These are phyloP conservation scores for Camptogramma bilineatum DNA, from an alignment of 2,888 invertebrate species.

Conservation along the genomic window DNA sequence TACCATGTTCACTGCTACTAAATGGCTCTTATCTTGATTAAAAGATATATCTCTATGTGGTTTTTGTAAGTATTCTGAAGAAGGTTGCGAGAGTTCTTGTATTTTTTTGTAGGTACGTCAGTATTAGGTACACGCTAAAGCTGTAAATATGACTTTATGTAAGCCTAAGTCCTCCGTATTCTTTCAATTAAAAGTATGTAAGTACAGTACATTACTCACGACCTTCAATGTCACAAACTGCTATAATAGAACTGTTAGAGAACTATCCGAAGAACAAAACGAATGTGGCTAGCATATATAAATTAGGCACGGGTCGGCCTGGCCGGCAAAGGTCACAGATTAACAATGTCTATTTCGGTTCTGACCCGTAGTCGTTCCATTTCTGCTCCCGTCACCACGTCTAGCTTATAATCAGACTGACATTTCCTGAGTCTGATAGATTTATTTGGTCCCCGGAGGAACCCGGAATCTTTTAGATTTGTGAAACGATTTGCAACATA, in stretches of 20 bases:
- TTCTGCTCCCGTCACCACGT: conserved; percentile 62
- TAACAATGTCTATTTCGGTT: conserved; percentile 75
- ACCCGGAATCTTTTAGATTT: conserved; percentile 22
- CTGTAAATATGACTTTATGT: no score
- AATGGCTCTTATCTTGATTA: no score
- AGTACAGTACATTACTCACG: background rate
- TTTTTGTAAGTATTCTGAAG: no score
- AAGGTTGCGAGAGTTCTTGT: no score
- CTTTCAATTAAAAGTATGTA: background rate
- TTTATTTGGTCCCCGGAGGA: conserved; percentile 42
- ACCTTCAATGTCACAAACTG: background rate
- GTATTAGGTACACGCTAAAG: no score
- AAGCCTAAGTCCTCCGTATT: background rate
- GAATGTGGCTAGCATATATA: conserved; percentile 67
- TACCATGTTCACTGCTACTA: no score
- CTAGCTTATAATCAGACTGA: conserved; percentile 54
- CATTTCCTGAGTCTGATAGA: conserved; percentile 48
- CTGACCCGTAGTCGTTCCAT: conserved; percentile 70
- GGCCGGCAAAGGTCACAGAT: conserved; percentile 77
- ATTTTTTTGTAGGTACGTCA: no score
- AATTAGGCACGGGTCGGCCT: conserved; percentile 72
- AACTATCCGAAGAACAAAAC: conserved; percentile 52
- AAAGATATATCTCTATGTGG: no score
- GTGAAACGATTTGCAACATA: conserved; percentile 2
- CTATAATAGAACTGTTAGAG: conserved; percentile 41